Evolutionary conservation across 1,140 invertebrate species (phyloP), one percentile per base, ranked within the genome.

Genomic region (Stenopsyche tienmushanensis): DNA sequence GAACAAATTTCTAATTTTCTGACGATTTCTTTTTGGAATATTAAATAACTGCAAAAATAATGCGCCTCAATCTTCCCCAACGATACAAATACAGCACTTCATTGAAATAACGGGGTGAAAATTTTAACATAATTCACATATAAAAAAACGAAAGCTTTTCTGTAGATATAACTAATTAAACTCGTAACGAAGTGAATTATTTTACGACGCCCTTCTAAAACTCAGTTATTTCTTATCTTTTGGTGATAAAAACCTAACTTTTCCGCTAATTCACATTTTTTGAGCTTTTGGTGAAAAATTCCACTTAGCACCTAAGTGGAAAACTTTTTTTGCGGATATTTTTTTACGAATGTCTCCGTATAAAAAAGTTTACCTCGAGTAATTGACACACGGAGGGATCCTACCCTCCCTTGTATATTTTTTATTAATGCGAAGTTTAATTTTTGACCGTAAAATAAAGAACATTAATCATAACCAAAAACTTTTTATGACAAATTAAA

Each of bases 261-360:
- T 54, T 54, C 52, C 25, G n/a, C 25, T 54, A 54, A 54, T 54
- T 54, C 52, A 18, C 52, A 2, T 34, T 54, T 54, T 54, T 44
- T 17, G 41, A 44, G 18, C 13, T 44, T 44, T 50, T 13, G 29
- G 58, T 21, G 26, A 52, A 63, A 63, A 63, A 41, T 52, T 53
- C 25, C 47, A 24, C 18, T 63, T 63, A 52, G 44, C 60, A 52
- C 49, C 60, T 23, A 63, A 63, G 60, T 53, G 47, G 45, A 21
- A 63, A 63, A 63, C 47, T 63, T 63, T 63, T 57, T 57, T 39
- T 15, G 29, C 15, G 34, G n/a, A n/a, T n/a, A 15, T 42, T 42
- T 2, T 42, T 9, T 17, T 9, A 42, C n/a, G 9, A 13, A 42
- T 42, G n/a, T 42, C 41, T 42, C 41, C 13, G 2, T 42, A 15